Conservation (phyloP, 2,797 vertebrate species). For the Micromesistius poutassou region DNA sequence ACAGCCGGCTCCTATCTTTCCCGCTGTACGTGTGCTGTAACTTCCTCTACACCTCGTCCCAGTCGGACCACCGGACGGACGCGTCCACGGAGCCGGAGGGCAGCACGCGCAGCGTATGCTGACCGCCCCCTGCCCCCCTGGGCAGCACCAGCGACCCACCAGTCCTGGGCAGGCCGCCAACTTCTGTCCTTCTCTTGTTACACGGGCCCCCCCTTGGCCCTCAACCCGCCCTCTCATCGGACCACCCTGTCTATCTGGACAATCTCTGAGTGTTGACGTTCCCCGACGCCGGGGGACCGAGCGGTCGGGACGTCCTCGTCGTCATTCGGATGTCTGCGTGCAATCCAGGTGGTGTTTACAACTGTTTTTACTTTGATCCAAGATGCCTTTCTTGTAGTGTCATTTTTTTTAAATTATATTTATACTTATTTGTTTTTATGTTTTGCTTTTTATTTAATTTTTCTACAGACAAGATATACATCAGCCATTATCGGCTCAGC, state of each 20-base stretch:
- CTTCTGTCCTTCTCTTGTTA: not conserved
- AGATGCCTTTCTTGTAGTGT: not conserved
- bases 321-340: not conserved
- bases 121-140: slow-evolving; percentile 39
- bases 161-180: not conserved
- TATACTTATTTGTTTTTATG: not conserved
- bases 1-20: slow-evolving; percentile 89
- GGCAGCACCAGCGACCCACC: not conserved
- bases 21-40: slow-evolving; percentile 97
- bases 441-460: slow-evolving; percentile 4
- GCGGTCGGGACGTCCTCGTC: not conserved
- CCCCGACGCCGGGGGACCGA: not conserved
- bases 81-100: slow-evolving; percentile 63
- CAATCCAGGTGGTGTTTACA: not conserved
- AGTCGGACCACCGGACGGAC: slow-evolving; percentile 73
- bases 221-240: not conserved
- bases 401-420: not conserved
- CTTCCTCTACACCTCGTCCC: slow-evolving; percentile 88
- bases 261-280: not conserved
- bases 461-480: not conserved
- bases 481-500: slow-evolving; percentile 36
- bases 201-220: not conserved
- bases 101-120: slow-evolving; percentile 55
- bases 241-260: too few species aligned
- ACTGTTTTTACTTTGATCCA: not conserved